Percentiles rank a stretch among this genome's conserved stretches.
These are phyloP conservation scores for Palloptera scutellata DNA, from an alignment of 2,888 invertebrate species.

Conservation along the genomic window DNA sequence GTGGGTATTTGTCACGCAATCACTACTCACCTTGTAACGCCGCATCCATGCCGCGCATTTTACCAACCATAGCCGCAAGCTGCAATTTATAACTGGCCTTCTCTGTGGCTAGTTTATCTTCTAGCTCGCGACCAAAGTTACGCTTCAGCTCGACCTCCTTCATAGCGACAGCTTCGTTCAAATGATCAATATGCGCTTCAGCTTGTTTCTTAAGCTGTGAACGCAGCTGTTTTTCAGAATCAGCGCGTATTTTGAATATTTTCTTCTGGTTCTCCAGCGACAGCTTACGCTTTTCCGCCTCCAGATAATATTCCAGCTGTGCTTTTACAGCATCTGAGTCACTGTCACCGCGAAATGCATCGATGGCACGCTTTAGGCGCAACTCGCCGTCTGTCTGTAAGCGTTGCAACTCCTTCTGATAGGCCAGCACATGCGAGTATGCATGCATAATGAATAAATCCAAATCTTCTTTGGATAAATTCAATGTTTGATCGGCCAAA, in stretches of 20 bases:
- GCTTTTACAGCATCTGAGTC: constrained; percentile 65
- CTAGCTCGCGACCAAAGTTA: constrained; percentile 68
- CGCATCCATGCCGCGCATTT: constrained; percentile 78
- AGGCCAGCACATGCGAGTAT: constrained; percentile 77
- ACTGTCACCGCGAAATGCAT: constrained; percentile 69
- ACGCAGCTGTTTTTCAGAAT: constrained; percentile 77
- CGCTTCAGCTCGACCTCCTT: constrained; percentile 67
- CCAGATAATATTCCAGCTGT: constrained; percentile 75
- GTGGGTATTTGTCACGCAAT: not conserved
- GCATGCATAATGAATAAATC: constrained; percentile 83
- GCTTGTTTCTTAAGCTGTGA: constrained; percentile 83
- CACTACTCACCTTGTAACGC: constrained; percentile 74
- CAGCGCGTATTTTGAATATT: constrained; percentile 71
- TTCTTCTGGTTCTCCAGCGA: constrained; percentile 76
- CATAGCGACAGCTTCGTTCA: constrained; percentile 74
- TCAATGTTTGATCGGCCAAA: constrained; percentile 71
- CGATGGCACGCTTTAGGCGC: constrained; percentile 72
- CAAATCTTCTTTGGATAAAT: constrained; percentile 71
- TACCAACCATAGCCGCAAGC: constrained; percentile 76
- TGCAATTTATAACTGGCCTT: constrained; percentile 74
- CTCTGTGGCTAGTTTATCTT: constrained; percentile 75
- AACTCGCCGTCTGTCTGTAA: constrained; percentile 72
- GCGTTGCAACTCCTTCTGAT: constrained; percentile 80
- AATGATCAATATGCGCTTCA: constrained; percentile 84
- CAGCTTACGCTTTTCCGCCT: constrained; percentile 72